These are phyloP conservation scores for Ramphastos sulfuratus DNA, from an alignment of 2,113 vertebrate genomes.

Conservation along the genomic window DNA sequence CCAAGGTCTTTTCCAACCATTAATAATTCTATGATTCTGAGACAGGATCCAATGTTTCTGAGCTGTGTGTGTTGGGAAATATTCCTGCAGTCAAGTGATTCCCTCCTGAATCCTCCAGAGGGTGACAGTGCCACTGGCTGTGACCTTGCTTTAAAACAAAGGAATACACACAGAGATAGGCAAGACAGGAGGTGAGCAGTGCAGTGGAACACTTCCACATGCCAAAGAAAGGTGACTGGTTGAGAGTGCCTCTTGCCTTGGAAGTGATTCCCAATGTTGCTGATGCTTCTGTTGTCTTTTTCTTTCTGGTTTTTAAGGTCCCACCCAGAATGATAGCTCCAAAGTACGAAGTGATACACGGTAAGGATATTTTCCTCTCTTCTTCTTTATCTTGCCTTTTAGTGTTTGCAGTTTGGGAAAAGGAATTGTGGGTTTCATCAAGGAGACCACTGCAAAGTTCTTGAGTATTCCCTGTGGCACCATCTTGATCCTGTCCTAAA, in stretches of 20 bases:
- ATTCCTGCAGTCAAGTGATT: not conserved
- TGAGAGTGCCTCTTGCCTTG: not conserved
- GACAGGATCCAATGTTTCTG: not conserved
- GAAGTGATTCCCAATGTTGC: not conserved
- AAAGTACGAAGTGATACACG: constrained; percentile 78
- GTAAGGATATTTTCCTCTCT: constrained; percentile 32
- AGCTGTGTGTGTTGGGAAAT: not conserved
- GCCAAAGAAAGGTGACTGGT: not conserved
- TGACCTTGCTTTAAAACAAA: not conserved
- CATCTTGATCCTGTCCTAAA: not conserved
- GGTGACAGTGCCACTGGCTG: not conserved
- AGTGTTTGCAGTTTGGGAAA: not conserved
- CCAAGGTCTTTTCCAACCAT: too few species aligned
- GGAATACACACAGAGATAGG: not conserved
- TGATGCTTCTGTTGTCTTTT: constrained; percentile 14
- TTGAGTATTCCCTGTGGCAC: not conserved
- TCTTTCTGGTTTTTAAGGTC: constrained; percentile 72
- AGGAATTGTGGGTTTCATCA: not conserved
- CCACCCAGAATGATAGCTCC: constrained; percentile 81
- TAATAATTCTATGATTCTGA: not conserved
- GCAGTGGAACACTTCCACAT: not conserved
- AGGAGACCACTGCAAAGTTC: not conserved
- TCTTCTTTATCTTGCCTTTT: not conserved
- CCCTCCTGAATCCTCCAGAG: not conserved
- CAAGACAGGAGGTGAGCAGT: not conserved